These are phyloP conservation scores for Synanceia verrucosa DNA, from an alignment of 2,797 vertebrate species.

Conservation along the genomic window DNA sequence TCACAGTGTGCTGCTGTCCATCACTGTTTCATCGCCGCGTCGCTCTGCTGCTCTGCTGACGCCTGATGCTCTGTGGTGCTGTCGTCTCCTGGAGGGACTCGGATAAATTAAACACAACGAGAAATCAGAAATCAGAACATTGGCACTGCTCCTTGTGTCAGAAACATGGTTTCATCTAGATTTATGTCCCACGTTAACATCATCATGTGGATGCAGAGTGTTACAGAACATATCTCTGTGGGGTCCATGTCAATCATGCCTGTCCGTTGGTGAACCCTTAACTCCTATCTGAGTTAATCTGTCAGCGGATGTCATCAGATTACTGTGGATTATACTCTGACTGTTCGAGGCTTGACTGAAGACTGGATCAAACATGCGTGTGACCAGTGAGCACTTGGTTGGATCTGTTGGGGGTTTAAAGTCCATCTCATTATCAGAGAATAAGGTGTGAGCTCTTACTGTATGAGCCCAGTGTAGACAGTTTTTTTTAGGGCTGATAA, in stretches of 20 bases:
- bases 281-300: conserved; percentile 58
- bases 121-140: conserved; percentile 27
- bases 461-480: neutral
- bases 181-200: neutral
- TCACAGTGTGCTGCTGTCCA: neutral
- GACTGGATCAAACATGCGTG: conserved; percentile 14
- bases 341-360: conserved; percentile 45
- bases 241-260: neutral
- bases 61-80: neutral
- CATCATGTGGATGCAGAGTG: neutral
- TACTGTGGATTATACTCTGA: conserved; percentile 65
- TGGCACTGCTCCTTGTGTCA: conserved; percentile 2
- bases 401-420: conserved; percentile 41
- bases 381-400: conserved; percentile 22
- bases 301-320: conserved; percentile 72
- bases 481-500: neutral
- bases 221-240: neutral
- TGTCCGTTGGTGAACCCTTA: conserved; percentile 21
- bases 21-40: neutral
- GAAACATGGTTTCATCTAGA: conserved; percentile 25
- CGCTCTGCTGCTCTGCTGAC: neutral
- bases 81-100: conserved; percentile 6
- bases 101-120: conserved; percentile 14
- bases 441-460: conserved; percentile 44
- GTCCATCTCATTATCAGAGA: conserved; percentile 47